Percentiles rank a stretch among this genome's conserved stretches.
Conservation (phyloP, 2,113 vertebrate species). For the Pao palembangensis region DNA sequence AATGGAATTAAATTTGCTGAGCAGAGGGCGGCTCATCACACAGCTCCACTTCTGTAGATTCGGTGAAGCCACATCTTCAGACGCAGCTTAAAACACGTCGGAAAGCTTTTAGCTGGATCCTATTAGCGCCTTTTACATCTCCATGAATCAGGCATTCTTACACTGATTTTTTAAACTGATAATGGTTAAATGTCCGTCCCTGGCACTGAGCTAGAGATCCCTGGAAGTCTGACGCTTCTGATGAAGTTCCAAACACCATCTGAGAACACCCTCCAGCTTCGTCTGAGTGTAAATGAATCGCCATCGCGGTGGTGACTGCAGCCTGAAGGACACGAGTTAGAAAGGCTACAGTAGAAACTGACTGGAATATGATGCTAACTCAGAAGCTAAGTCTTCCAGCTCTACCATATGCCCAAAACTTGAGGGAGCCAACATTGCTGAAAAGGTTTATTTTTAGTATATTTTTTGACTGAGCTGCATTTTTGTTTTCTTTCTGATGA, state of each 20-base stretch:
- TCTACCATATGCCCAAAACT: conserved; percentile 16
- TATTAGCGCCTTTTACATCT: conserved; percentile 30
- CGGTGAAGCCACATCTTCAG: conserved; percentile 5
- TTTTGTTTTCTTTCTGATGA: conserved; percentile 8
- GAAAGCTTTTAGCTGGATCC: conserved; percentile 31
- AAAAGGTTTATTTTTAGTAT: neutral
- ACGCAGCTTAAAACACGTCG: neutral
- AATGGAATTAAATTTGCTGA: conserved; percentile 25
- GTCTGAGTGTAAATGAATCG: conserved; percentile 36
- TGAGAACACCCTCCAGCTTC: conserved; percentile 29
- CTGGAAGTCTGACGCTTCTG: conserved; percentile 17
- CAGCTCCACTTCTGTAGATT: conserved; percentile 9
- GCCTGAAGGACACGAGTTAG: neutral
- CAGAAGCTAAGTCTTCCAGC: conserved; percentile 6
- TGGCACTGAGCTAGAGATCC: conserved; percentile 17
- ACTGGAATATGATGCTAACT: conserved; percentile 27
- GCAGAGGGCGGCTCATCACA: conserved; percentile 12
- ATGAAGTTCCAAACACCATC: conserved; percentile 58
- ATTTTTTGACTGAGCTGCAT: neutral
- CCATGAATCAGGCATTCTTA: conserved; percentile 26
- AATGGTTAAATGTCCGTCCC: conserved; percentile 34
- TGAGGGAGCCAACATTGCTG: conserved; percentile 21
- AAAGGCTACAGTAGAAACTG: too few species aligned
- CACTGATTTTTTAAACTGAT: conserved; percentile 30
- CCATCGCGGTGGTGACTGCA: neutral